Evolutionary conservation across 2,113 vertebrate species (phyloP).

Genomic region (zebrafish (Danio rerio)): GRCz12tu NC_133187.1:32112501-32113000

Average conservation of each 20-base stretch:
- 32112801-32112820: not conserved
- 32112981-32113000: too few species aligned
- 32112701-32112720: not conserved
- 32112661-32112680: slow-evolving; percentile 59
- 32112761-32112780: not conserved
- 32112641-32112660: not conserved
- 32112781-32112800: not conserved
- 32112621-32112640: not conserved
- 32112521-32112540: too few species aligned
- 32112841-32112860: too few species aligned
- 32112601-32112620: not conserved
- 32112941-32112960: too few species aligned
- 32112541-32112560: not conserved
- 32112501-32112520: too few species aligned
- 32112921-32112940: too few species aligned
- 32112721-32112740: not conserved
- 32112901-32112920: too few species aligned
- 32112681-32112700: not conserved
- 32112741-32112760: slow-evolving; percentile 13
- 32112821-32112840: too few species aligned
- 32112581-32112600: slow-evolving; percentile 46
- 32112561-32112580: not conserved
- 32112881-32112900: too few species aligned
- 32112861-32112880: too few species aligned
- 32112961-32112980: too few species aligned